phyloP scores from a whole-genome alignment of 2,888 invertebrate genomes.

The Gryllus longicercus region DNA sequence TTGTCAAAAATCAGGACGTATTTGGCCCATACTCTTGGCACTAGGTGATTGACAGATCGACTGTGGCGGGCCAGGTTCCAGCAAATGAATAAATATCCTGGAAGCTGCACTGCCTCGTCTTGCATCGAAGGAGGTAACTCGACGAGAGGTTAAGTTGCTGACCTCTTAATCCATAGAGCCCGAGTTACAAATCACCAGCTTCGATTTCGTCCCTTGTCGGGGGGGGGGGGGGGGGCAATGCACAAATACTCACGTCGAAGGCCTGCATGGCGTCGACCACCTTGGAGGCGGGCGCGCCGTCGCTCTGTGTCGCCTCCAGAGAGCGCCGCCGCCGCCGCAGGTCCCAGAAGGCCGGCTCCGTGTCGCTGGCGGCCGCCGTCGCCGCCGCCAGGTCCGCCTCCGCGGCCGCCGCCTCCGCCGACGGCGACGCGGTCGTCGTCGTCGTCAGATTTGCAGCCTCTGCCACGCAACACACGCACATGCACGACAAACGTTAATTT shows the following conservation, averaged over 20 bases:
- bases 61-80: too few relatives aligned
- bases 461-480: not conserved
- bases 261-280: slow-evolving; percentile 48
- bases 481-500: too few relatives aligned
- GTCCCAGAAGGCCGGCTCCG: slow-evolving; percentile 25
- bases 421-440: not conserved
- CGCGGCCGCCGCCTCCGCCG: not conserved
- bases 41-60: too few relatives aligned
- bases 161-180: too few relatives aligned
- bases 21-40: too few relatives aligned
- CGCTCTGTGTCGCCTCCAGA: slow-evolving; percentile 37
- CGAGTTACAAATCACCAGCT: too few relatives aligned
- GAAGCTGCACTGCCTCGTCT: too few relatives aligned
- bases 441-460: not conserved
- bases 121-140: too few relatives aligned
- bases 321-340: slow-evolving; percentile 26
- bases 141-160: too few relatives aligned
- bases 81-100: too few relatives aligned
- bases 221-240: not conserved
- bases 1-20: too few relatives aligned
- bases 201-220: not conserved
- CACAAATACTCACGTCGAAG: slow-evolving; percentile 44
- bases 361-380: not conserved
- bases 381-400: not conserved
- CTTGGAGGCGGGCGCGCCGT: slow-evolving; percentile 38